Evolutionary conservation across 1,140 invertebrate genomes (phyloP).

Genomic region (Phymorhynchus buccinoides): DNA sequence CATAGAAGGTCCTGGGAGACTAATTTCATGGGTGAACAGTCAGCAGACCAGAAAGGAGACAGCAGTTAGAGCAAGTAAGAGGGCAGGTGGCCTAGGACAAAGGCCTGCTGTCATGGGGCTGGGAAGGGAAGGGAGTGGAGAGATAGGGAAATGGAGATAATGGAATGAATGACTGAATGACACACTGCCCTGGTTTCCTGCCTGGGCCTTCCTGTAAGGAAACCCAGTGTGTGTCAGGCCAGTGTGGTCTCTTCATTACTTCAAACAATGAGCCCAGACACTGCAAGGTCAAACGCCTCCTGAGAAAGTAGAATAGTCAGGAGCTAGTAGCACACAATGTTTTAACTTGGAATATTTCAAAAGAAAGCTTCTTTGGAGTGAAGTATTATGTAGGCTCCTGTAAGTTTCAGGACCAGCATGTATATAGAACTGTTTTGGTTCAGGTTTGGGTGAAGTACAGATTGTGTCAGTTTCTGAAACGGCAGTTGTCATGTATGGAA

Average conservation of each 20-base stretch:
- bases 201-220: not conserved
- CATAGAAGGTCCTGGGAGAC: not conserved
- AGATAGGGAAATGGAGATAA: not conserved
- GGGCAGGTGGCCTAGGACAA: not conserved
- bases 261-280: no score
- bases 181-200: not conserved
- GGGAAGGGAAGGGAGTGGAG: not conserved
- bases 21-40: not conserved
- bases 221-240: not conserved
- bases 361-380: no score
- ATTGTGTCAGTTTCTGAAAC: no score
- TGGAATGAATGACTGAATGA: not conserved
- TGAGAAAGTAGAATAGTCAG: no score
- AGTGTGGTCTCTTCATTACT: not conserved
- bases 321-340: no score
- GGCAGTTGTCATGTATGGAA: no score
- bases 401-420: no score
- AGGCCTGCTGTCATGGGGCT: not conserved
- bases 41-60: not conserved
- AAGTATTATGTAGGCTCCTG: no score
- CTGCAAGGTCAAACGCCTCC: no score
- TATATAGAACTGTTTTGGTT: no score
- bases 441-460: no score
- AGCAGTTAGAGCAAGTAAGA: not conserved
- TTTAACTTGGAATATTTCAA: no score